Evolutionary conservation across 2,113 vertebrate genomes (phyloP), one percentile per base, ranked within the genome.

Genomic region (Aplodontia rufa): DNA sequence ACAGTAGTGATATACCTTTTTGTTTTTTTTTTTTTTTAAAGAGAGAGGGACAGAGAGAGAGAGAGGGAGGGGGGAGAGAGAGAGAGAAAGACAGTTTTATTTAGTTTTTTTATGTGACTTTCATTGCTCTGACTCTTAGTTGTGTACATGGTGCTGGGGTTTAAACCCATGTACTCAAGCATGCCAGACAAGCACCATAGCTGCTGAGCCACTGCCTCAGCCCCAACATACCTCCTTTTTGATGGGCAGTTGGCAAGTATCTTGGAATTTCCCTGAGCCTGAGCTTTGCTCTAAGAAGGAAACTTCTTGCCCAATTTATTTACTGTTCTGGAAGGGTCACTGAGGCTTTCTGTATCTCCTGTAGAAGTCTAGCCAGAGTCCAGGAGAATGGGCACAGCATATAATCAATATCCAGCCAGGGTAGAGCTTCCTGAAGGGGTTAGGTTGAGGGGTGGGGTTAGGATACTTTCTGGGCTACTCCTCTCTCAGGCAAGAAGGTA

Each of bases 281-380:
- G 71, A 87, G 81, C 72, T 89, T 92, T 95, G 14, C 53, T 82
- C n/a, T 83, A 81, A 83, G 37, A 30, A 93, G 64, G 79, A 64
- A 82, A 22, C 24, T 78, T 82, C 72, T 87, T 91, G 45, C 5
- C 19, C 35, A 76, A 35, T 81, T 71, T 37, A 40, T 66, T 80
- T 72, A 91, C 51, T 17, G 69, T 96, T 87, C 51, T 86, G 66
- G 72, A 96, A 85, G 40, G 74, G 37, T 30, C n/a, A 58, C 64
- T 71, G 8, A 19, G 79, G 28, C 32, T n/a, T 49, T 80, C 13
- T 91, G 26, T 80, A 19, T 94, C 8, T 95, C 90, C 60, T 87
- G 22, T 83, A 35, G 45, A 95, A 92, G 24, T 49, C 83, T 75
- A 74, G 35, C 6, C 20, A 75, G 51, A 83, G 51, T 60, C 37